A percentile compares a stretch with the other conserved stretches of the same genome.
Conservation (phyloP, 2,888 invertebrate species). For the Hydrotaea diabolus region DNA sequence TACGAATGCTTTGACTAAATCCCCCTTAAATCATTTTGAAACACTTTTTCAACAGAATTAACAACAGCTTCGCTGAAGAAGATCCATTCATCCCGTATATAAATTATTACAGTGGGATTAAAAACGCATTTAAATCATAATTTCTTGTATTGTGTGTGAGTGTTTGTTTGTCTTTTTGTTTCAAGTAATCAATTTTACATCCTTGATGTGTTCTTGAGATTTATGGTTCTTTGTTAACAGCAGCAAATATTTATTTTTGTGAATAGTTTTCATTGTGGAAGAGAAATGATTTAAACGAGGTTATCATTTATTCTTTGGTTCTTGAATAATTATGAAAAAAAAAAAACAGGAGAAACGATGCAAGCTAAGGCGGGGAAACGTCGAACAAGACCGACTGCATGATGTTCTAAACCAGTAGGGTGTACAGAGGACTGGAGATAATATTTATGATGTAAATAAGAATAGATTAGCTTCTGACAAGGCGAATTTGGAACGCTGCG, state of each 20-base stretch:
- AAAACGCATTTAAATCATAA: conserved; percentile 65
- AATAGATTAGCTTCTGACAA: too few species aligned
- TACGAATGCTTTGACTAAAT: conserved; percentile 49
- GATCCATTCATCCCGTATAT: conserved; percentile 18
- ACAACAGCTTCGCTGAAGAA: background rate
- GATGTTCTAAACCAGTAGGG: too few species aligned
- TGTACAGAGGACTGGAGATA: too few species aligned
- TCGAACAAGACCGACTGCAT: too few species aligned
- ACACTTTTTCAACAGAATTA: conserved; percentile 19
- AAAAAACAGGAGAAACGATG: background rate
- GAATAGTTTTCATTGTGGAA: conserved; percentile 11
- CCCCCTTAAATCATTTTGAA: conserved; percentile 63
- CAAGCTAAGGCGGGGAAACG: too few species aligned
- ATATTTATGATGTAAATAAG: too few species aligned
- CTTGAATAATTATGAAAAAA: background rate
- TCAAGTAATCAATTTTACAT: conserved; percentile 36
- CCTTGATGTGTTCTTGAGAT: conserved; percentile 41
- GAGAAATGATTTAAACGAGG: conserved; percentile 41
- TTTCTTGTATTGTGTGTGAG: conserved; percentile 39
- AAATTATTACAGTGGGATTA: conserved; percentile 63
- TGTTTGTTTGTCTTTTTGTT: conserved; percentile 2
- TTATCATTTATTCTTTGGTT: background rate
- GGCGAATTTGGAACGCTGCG: too few species aligned
- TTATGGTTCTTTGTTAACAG: conserved; percentile 23
- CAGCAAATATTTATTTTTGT: background rate